Evolutionary conservation across 2,888 invertebrate species (phyloP).

Genomic region (Dryobota labecula): DNA sequence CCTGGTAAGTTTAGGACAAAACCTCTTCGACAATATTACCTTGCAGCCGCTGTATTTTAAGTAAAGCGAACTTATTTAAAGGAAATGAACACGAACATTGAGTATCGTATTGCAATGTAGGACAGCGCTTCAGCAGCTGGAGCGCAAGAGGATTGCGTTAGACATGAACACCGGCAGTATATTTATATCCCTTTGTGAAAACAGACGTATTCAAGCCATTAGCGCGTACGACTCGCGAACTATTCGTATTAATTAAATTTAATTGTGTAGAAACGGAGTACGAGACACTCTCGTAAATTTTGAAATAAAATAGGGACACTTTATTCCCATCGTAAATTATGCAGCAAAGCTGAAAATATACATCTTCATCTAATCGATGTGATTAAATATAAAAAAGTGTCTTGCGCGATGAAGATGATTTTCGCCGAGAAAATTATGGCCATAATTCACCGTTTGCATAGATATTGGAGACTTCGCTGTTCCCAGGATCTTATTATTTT

Average conservation of each 20-base stretch:
- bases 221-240: constrained; percentile 85
- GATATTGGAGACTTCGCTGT: constrained; percentile 20
- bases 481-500: constrained; percentile 32
- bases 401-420: constrained; percentile 30
- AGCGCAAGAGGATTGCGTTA: constrained; percentile 57
- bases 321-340: constrained; percentile 68
- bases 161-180: constrained; percentile 65
- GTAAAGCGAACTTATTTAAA: constrained; percentile 42
- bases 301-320: constrained; percentile 58
- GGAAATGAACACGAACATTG: constrained; percentile 46
- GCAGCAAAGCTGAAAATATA: constrained; percentile 47
- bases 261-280: constrained; percentile 86
- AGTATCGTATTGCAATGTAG: constrained; percentile 53
- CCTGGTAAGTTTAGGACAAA: constrained; percentile 11
- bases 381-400: constrained; percentile 48
- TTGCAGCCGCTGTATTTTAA: constrained; percentile 38
- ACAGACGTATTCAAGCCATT: constrained; percentile 86
- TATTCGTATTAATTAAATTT: constrained; percentile 90
- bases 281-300: constrained; percentile 72
- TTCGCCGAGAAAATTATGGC: constrained; percentile 45
- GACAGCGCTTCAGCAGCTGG: constrained; percentile 60
- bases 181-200: constrained; percentile 83
- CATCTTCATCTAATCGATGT: constrained; percentile 60
- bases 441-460: constrained; percentile 51
- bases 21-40: constrained; percentile 31